These are phyloP conservation scores for Pachyrhynchus sulphureomaculatus DNA, from an alignment of 1,140 invertebrate species.

Conservation along the genomic window DNA sequence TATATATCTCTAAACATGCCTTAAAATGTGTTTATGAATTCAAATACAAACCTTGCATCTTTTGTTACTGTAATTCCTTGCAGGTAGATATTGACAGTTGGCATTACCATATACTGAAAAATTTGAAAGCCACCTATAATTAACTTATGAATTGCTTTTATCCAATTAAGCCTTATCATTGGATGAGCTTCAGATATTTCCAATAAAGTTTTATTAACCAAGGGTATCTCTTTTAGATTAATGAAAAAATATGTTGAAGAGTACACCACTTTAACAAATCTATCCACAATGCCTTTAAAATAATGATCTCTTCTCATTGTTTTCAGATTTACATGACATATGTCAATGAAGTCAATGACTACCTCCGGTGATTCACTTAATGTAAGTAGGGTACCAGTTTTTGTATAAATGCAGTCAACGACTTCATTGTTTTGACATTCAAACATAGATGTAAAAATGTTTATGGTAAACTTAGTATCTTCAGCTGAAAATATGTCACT, in stretches of 20 bases:
- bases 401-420: not conserved
- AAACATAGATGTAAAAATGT: conserved; percentile 12
- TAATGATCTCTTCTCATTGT: conserved; percentile 12
- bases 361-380: not conserved
- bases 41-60: conserved; percentile 29
- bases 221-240: not conserved
- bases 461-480: not conserved
- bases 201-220: not conserved
- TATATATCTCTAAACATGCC: too few relatives aligned
- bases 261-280: conserved; percentile 10
- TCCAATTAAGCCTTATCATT: conserved; percentile 7
- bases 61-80: conserved; percentile 29
- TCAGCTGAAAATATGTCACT: not conserved
- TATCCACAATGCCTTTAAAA: conserved; percentile 14
- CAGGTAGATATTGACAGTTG: conserved; percentile 29
- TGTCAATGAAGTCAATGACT: conserved; percentile 1
- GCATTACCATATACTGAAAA: conserved; percentile 5
- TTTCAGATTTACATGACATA: not conserved
- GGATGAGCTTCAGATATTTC: conserved; percentile 1
- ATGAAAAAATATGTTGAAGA: not conserved
- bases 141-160: not conserved
- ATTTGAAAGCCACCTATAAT: not conserved
- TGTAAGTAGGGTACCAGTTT: not conserved
- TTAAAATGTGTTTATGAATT: too few relatives aligned
- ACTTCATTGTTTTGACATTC: conserved; percentile 22